Evolutionary conservation across 2,113 vertebrate species (phyloP).

Genomic region (Silurus meridionalis): DNA sequence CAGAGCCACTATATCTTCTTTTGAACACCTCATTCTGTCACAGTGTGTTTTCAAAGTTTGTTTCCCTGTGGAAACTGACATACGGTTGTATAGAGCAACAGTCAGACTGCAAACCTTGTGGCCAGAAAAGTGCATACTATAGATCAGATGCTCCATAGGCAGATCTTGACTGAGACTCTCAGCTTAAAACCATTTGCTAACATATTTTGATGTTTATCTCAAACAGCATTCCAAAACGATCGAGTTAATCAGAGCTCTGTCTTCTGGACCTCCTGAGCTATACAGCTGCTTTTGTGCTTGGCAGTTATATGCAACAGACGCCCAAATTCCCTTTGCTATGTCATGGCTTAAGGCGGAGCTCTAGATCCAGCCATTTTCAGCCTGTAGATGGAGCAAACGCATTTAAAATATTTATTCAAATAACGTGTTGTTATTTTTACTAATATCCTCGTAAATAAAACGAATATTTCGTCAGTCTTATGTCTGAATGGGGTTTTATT

Average conservation of each 20-base stretch:
- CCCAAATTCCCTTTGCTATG: background rate
- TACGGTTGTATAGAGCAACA: background rate
- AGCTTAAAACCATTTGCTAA: background rate
- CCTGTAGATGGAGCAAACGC: slow-evolving; percentile 26
- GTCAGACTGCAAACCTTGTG: background rate
- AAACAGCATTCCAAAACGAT: background rate
- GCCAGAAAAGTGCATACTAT: background rate
- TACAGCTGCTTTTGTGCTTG: background rate
- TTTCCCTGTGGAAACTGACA: background rate
- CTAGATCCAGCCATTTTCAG: slow-evolving; percentile 15
- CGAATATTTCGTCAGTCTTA: background rate
- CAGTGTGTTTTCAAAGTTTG: background rate
- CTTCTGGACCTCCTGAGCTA: background rate
- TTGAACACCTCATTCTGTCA: slow-evolving; percentile 2
- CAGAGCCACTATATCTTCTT: slow-evolving; percentile 7
- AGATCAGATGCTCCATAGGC: background rate
- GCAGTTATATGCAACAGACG: slow-evolving; percentile 1
- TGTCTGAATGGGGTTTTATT: slow-evolving; percentile 16
- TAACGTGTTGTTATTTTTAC: background rate
- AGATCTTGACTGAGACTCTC: background rate
- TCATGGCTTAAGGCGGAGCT: background rate
- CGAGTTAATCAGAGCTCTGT: slow-evolving; percentile 5
- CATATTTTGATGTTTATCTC: background rate
- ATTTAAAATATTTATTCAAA: slow-evolving; percentile 1
- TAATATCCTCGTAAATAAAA: slow-evolving; percentile 23